Percentiles rank a stretch among this genome's conserved stretches.
Evolutionary conservation across 2,888 invertebrate genomes (phyloP).

Genomic region (Nomada ferruginata): DNA sequence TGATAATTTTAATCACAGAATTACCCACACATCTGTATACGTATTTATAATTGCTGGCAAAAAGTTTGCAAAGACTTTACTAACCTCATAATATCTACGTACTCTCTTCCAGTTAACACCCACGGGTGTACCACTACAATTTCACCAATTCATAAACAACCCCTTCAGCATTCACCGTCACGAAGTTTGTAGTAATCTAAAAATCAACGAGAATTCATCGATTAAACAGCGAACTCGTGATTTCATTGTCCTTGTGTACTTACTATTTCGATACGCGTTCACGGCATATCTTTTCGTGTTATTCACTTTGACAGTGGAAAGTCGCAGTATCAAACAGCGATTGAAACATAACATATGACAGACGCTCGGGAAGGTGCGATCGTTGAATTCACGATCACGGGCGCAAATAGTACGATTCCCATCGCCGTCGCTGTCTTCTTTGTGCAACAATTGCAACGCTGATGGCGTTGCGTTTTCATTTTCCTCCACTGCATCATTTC

Average conservation of each 20-base stretch:
- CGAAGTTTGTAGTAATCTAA: constrained; percentile 80
- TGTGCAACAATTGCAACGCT: constrained; percentile 39
- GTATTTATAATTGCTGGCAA: background rate
- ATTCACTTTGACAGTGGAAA: constrained; percentile 56
- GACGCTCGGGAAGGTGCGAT: constrained; percentile 78
- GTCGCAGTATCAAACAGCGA: constrained; percentile 74
- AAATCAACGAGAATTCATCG: background rate
- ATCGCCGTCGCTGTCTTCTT: constrained; percentile 75
- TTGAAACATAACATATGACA: constrained; percentile 82
- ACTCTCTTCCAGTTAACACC: background rate
- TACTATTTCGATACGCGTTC: constrained; percentile 74
- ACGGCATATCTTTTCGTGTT: constrained; percentile 58
- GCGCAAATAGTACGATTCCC: constrained; percentile 79
- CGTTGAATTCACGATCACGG: constrained; percentile 75
- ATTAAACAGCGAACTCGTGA: background rate
- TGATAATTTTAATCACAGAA: background rate
- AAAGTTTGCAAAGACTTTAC: constrained; percentile 15
- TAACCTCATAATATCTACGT: constrained; percentile 32
- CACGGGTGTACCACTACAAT: background rate
- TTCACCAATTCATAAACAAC: background rate
- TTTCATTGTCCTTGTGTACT: constrained; percentile 59
- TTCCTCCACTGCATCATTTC: constrained; percentile 67
- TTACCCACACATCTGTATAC: background rate
- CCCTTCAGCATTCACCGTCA: constrained; percentile 74
- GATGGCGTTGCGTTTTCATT: constrained; percentile 50